Base-by-base conservation (phyloP, 2,113 vertebrate genomes). In the Cranoglanis bouderius region DNA sequence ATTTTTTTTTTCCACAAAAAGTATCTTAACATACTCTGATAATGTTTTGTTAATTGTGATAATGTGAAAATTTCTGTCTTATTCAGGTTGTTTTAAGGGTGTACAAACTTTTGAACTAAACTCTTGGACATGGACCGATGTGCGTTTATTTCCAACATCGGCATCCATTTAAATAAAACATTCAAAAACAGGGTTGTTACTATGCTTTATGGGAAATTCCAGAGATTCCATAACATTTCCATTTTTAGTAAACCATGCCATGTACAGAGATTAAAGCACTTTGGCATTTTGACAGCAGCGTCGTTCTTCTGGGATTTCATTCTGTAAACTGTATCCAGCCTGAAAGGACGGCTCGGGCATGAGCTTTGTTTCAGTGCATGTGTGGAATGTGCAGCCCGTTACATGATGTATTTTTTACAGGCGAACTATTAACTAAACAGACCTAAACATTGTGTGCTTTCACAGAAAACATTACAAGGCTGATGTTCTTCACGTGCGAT, bases 391-490 rank as follows among this genome's bases (percentile, higher is more conserved):
- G 12, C 59, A 84, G 72, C 78, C 77, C 46, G 43, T 38, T 70
- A 74, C 26, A 65, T 29, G 19, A 53, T 65, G 29, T 38, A 57
- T 38, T 87, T 87, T 87, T 82, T 67, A 89, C 75, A n/a, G 82
- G 35, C 75, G 53, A 85, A 77, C 26, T 87, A 86, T 67, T 82
- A 89, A 63, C 82, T 75, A 65, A 74, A 46, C 57, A 74, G 38
- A 75, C 21, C 21, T 18, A 61, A 72, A 85, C 59, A n/a, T 75
- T 16, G 67, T n/a, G 81, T 82, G 61, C 59, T 87, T 90, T 90
- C 46, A 84, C 35, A 80, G 85, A 67, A 81, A 90, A 86, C 67
- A 70, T 90, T 67, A 86, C 51, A 74, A 35, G 83, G 9, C n/a
- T n/a, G 35, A 70, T 49, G 53, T 51, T 82, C 19, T 67, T 61